Evolutionary conservation across 1,140 invertebrate species (phyloP), one percentile per base, ranked within the genome.

Genomic region (Apis mellifera): DNA sequence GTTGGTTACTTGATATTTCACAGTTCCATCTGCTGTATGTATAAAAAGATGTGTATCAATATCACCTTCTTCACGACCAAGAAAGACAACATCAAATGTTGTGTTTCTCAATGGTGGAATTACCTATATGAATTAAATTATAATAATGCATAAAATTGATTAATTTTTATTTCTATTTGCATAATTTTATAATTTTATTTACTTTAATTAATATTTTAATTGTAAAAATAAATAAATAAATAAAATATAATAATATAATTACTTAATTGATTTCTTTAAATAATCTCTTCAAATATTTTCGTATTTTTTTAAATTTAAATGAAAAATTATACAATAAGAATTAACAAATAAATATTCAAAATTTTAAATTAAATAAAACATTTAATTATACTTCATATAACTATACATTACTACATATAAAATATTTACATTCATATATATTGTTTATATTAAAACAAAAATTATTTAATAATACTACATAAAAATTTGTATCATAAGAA

Each of bases 51-150:
- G 96, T 93, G 98, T 97, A 93, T 98, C 96, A 84, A 98, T 96
- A 90, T 96, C 96, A 83, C 98, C 98, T 94, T 98, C 96, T 94
- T 98, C 96, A 90, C 98, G 95, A 26, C 98, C 98, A 89, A 99
- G 95, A 94, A 99, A 99, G 78, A 99, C 97, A 88, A 99, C 97
- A 95, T 97, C 98, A 95, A 99, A 99, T 82, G 97, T 97, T 85
- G 98, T 99, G 93, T 99, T 99, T 69, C 97, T 97, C 78, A 97
- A 95, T 68, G 98, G 97, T 90, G 97, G 96, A 92, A 99, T 96
- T 89, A 96, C 95, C 97, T 97, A 13, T 94, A 94, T 57, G 82
- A 89, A 89, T 89, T 85, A 90, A 86, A 48, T 50, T 62, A 1
- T 62, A 23, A n/a, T 32, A 69, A 52, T 23, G 21, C 21, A 55